Conservation (phyloP, 2,113 vertebrate genomes). For the Hydrolagus affinis region DNA sequence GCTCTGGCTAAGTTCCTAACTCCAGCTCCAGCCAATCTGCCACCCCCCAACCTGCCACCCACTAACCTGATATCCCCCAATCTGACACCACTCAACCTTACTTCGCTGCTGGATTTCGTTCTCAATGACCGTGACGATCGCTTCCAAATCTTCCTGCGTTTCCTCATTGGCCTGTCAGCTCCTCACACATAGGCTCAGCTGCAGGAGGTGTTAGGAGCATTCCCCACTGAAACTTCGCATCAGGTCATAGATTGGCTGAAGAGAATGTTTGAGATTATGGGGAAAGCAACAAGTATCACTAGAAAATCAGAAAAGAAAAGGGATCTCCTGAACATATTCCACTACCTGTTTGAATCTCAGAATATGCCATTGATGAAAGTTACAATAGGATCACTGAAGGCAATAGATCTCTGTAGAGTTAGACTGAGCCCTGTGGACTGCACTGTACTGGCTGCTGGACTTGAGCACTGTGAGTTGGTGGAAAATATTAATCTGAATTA, state of each 20-base stretch:
- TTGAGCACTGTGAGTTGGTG: background rate
- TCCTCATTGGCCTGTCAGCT: no score
- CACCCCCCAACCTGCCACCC: background rate
- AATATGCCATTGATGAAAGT: background rate
- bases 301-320: background rate
- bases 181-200: background rate
- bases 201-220: background rate
- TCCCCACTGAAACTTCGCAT: background rate
- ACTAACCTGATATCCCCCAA: no score
- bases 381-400: background rate
- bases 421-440: no score
- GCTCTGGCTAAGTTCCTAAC: background rate
- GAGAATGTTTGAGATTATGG: no score
- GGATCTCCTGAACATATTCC: no score
- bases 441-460: background rate
- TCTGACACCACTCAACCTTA: fast-evolving
- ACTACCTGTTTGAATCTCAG: no score
- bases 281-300: background rate
- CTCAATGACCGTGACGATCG: background rate
- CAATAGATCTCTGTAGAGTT: background rate
- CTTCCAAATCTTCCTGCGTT: background rate
- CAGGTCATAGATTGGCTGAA: no score
- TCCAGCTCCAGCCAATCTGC: background rate
- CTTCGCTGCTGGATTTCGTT: background rate
- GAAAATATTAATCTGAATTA: background rate